Percentiles rank a stretch among this genome's conserved stretches.
Conservation (phyloP, 2,888 invertebrate genomes). For the Agonum fuliginosum region DNA sequence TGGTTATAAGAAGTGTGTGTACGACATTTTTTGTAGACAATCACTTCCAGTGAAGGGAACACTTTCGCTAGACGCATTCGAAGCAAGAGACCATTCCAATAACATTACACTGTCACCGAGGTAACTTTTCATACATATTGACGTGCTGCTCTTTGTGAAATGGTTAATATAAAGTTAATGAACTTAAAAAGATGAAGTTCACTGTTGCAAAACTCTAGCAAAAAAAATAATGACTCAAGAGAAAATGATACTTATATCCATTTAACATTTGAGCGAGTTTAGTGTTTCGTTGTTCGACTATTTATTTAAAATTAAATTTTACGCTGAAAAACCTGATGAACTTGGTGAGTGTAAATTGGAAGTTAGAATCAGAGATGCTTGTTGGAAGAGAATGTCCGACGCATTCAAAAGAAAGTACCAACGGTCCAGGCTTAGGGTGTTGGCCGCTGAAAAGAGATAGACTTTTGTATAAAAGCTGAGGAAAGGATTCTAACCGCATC, state of each 20-base stretch:
- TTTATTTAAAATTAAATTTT: constrained; percentile 50
- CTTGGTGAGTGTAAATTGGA: constrained; percentile 49
- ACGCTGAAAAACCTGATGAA: constrained; percentile 47
- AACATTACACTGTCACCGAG: constrained; percentile 14
- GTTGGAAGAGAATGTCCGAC: constrained; percentile 52
- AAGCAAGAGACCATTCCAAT: constrained; percentile 30
- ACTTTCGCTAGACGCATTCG: constrained; percentile 55
- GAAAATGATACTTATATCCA: constrained; percentile 26
- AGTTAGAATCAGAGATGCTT: constrained; percentile 44
- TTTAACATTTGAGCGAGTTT: constrained; percentile 4
- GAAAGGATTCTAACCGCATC: constrained; percentile 36
- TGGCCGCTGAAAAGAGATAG: constrained; percentile 58
- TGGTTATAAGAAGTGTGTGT: not conserved
- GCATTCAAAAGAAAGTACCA: constrained; percentile 51
- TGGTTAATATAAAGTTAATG: constrained; percentile 56
- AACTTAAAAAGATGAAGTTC: constrained; percentile 58
- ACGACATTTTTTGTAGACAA: constrained; percentile 55
- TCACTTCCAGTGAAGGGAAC: constrained; percentile 58
- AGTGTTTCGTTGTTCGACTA: not conserved
- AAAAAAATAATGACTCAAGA: constrained; percentile 30
- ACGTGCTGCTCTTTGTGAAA: constrained; percentile 7
- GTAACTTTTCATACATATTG: not conserved
- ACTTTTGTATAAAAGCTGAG: constrained; percentile 55
- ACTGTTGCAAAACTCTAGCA: constrained; percentile 56
- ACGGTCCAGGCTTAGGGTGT: constrained; percentile 50